Conservation (phyloP, 2,888 invertebrate species). For the Hanleya hanleyi region DNA sequence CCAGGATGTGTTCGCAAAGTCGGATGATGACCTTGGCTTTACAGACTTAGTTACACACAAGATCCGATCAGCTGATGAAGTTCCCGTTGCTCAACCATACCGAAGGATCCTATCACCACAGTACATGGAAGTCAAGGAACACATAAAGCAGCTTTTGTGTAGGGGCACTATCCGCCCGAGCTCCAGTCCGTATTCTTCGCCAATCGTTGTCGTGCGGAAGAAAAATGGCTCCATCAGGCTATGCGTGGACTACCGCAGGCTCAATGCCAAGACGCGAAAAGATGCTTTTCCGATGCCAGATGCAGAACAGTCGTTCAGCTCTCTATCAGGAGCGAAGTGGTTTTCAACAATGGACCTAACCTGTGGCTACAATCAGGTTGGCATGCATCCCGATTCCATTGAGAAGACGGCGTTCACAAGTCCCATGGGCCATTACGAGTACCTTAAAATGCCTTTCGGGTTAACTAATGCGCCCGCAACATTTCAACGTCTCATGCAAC, state of each 20-base stretch:
- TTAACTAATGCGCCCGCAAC: not conserved
- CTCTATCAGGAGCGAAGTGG: slow-evolving; percentile 21
- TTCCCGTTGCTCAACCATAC: slow-evolving; percentile 12
- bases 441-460: not conserved
- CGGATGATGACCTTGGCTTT: slow-evolving; percentile 9
- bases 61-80: not conserved
- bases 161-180: slow-evolving; percentile 33
- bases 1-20: slow-evolving; percentile 8
- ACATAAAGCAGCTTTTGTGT: slow-evolving; percentile 22
- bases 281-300: slow-evolving; percentile 20
- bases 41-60: not conserved
- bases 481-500: not conserved
- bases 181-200: slow-evolving; percentile 35
- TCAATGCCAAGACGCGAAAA: slow-evolving; percentile 32
- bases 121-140: slow-evolving; percentile 22
- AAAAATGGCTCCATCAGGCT: slow-evolving; percentile 32
- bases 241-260: slow-evolving; percentile 32
- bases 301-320: slow-evolving; percentile 37
- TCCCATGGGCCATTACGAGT: not conserved
- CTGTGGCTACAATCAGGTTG: slow-evolving; percentile 30
- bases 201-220: slow-evolving; percentile 37
- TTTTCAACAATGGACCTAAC: slow-evolving; percentile 36
- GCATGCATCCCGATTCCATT: slow-evolving; percentile 22
- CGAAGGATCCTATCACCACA: too few species aligned
- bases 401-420: slow-evolving; percentile 20